Evolutionary conservation across 2,888 invertebrate species (phyloP), one percentile per base, ranked within the genome.

Genomic region (Strigamia transsilvanica): DNA sequence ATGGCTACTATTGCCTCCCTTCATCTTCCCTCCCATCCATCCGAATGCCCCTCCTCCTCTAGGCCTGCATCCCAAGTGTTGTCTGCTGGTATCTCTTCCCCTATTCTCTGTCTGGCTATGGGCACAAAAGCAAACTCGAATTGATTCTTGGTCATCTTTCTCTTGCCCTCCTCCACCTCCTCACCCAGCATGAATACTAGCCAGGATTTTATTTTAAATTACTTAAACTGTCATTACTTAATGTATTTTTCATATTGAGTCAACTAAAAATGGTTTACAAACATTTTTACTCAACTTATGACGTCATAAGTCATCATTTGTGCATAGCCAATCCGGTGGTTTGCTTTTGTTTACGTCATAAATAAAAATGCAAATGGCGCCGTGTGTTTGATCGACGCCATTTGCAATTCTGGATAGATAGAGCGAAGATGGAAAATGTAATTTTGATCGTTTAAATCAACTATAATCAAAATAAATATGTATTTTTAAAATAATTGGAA

Each of bases 91-190:
- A 61, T 61, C 61, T 61, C 23, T 61, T 61, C 61, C 61, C 61
- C 61, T 38, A 38, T 38, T 38, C 38, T 38, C 38, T 61, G 61
- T 61, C 61, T 61, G 61, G 61, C 61, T 61, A 61, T 61, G 61
- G 61, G 61, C 61, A 61, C 61, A 61, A 61, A 61, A 61, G 61
- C 61, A 61, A 61, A 61, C 61, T 61, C 61, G 61, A 61, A 61
- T 61, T 61, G 61, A 61, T 61, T 61, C 61, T 61, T 61, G 61
- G 61, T 61, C 61, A 61, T 61, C 61, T 61, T 61, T 61, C 61
- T 61, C 61, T 61, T n/a, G n/a, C 21, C 23, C 23, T 21, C 21
- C 61, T 61, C 61, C 61, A 61, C 6, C 61, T 61, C 61, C 61
- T 7, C 1, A 61, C 23, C 18, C 61, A 61, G 61, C 61, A 61